Evolutionary conservation across 2,113 vertebrate genomes (phyloP).

Genomic region (Alces alces): DNA sequence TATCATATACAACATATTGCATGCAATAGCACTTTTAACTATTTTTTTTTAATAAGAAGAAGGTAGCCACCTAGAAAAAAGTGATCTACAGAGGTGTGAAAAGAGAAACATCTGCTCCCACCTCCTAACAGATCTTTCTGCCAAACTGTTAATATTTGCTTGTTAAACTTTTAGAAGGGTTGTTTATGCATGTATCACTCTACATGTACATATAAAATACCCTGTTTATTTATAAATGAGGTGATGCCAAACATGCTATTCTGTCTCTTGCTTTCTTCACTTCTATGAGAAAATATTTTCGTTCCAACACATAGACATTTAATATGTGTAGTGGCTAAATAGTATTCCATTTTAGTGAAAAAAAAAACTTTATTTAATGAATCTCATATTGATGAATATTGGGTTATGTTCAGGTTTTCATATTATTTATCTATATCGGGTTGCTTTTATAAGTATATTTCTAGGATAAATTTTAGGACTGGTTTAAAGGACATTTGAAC

Average conservation of each 20-base stretch:
- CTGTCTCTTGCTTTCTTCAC: background rate
- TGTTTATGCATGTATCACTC: background rate
- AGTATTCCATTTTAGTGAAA: background rate
- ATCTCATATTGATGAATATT: background rate
- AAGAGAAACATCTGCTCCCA: background rate
- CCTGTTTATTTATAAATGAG: background rate
- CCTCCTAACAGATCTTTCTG: background rate
- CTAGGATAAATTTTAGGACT: background rate
- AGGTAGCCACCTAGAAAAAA: background rate
- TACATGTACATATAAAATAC: background rate
- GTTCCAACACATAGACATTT: background rate
- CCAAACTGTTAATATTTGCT: background rate
- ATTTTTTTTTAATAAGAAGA: background rate
- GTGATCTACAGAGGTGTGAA: background rate
- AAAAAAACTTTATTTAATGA: background rate
- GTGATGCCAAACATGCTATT: background rate
- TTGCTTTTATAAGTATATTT: background rate
- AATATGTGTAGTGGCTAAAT: background rate
- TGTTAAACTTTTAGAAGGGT: background rate
- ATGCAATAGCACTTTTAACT: background rate
- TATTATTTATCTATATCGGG: background rate
- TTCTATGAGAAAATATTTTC: background rate
- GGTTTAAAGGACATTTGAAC: background rate
- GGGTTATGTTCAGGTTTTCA: background rate
- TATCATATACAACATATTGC: background rate